A percentile compares a stretch with the other conserved stretches of the same genome.
Evolutionary conservation across 1,140 invertebrate species (phyloP).

Genomic region (Macrostomum lignano): DNA sequence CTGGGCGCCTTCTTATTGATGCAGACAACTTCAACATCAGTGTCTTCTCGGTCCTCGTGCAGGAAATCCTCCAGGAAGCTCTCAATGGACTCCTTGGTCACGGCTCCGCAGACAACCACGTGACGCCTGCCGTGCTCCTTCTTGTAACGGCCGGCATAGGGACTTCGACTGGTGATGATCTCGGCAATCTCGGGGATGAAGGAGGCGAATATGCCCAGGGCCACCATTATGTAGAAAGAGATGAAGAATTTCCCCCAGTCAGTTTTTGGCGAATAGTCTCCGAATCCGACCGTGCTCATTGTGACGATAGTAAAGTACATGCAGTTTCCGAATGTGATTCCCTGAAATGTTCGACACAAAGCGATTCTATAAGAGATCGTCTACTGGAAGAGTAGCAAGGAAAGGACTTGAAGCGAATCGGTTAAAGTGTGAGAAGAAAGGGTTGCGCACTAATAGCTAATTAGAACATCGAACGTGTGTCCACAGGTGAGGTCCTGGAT

Average conservation of each 20-base stretch:
- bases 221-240: constrained; percentile 91
- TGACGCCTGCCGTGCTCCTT: constrained; percentile 5
- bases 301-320: constrained; percentile 94
- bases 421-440: too few relatives aligned
- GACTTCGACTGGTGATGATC: neutral
- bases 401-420: too few relatives aligned
- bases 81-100: constrained; percentile 5
- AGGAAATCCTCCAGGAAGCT: constrained; percentile 7
- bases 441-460: too few relatives aligned
- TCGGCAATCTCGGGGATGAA: constrained; percentile 8
- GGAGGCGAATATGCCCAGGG: constrained; percentile 46
- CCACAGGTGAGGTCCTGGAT: too few relatives aligned
- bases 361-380: constrained; percentile 77
- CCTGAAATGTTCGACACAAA: too few relatives aligned
- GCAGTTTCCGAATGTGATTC: constrained; percentile 82
- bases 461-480: too few relatives aligned
- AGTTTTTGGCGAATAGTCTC: constrained; percentile 83
- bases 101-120: constrained; percentile 8
- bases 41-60: constrained; percentile 6
- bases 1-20: constrained; percentile 5
- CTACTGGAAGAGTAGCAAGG: too few relatives aligned
- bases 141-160: constrained; percentile 7
- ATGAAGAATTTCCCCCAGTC: constrained; percentile 80
- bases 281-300: constrained; percentile 94
- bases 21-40: constrained; percentile 8